Evolutionary conservation across 1,140 invertebrate genomes (phyloP).

Genomic region (Megalopta genalis): DNA sequence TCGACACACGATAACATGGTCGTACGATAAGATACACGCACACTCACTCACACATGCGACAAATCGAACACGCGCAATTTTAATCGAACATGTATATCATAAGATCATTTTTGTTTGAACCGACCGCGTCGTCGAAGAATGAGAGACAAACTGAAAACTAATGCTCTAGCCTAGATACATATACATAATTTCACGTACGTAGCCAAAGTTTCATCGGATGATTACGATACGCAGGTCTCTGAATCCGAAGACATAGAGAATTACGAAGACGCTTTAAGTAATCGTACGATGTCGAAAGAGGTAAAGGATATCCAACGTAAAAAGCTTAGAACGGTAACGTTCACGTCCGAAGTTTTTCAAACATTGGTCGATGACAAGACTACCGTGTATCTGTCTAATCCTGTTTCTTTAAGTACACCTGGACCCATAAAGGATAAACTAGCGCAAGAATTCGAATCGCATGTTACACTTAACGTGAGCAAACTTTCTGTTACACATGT

Average conservation of each 20-base stretch:
- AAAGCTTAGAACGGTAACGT: constrained; percentile 67
- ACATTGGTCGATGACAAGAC: constrained; percentile 70
- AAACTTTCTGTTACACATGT: constrained; percentile 35
- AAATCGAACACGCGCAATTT: constrained; percentile 17
- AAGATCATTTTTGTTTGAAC: neutral
- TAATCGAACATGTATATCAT: neutral
- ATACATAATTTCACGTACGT: constrained; percentile 26
- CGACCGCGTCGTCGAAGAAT: constrained; percentile 58
- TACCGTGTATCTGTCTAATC: constrained; percentile 60
- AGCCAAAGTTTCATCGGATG: constrained; percentile 31
- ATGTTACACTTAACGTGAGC: constrained; percentile 44
- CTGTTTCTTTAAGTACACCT: constrained; percentile 35
- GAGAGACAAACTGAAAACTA: constrained; percentile 66
- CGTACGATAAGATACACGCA: neutral
- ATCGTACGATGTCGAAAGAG: constrained; percentile 51
- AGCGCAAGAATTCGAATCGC: constrained; percentile 32
- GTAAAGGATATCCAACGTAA: constrained; percentile 64
- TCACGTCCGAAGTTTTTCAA: constrained; percentile 71
- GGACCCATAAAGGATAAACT: constrained; percentile 40
- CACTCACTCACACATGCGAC: neutral
- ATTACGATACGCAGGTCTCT: constrained; percentile 53
- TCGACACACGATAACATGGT: constrained; percentile 6
- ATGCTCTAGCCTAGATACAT: constrained; percentile 22
- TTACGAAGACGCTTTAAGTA: constrained; percentile 62
- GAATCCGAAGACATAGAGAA: constrained; percentile 61